Evolutionary conservation across 1,140 invertebrate species (phyloP).

Genomic region (Nymphalis io): DNA sequence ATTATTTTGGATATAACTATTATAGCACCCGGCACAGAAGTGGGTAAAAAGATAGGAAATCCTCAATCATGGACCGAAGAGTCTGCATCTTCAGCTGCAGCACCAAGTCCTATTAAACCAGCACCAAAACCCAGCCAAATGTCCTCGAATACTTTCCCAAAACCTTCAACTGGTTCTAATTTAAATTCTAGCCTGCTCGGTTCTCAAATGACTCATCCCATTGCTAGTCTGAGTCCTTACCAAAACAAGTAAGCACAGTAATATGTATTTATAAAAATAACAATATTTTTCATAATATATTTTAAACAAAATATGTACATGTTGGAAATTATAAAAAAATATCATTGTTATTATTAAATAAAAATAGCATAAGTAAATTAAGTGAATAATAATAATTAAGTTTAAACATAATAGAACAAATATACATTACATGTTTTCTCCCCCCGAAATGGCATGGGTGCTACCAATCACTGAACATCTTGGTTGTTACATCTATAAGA

Average conservation of each 20-base stretch:
- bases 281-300: neutral
- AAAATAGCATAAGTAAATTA: too few relatives aligned
- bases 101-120: slow-evolving; percentile 45
- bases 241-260: slow-evolving; percentile 87
- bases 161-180: slow-evolving; percentile 32
- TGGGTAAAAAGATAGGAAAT: slow-evolving; percentile 89
- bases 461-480: too few relatives aligned
- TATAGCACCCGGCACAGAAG: slow-evolving; percentile 85
- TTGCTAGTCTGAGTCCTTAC: slow-evolving; percentile 92
- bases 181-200: slow-evolving; percentile 62
- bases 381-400: too few relatives aligned
- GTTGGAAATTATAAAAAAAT: too few relatives aligned
- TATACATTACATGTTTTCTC: too few relatives aligned
- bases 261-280: too few relatives aligned
- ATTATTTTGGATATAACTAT: slow-evolving; percentile 91
- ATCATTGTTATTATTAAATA: too few relatives aligned
- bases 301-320: neutral
- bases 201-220: slow-evolving; percentile 84
- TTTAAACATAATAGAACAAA: too few relatives aligned
- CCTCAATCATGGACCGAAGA: slow-evolving; percentile 83
- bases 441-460: too few relatives aligned
- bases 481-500: too few relatives aligned
- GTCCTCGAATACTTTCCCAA: slow-evolving; percentile 41
- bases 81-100: slow-evolving; percentile 44
- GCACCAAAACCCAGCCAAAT: slow-evolving; percentile 39